These are phyloP conservation scores for Sinosuthora webbiana DNA, from an alignment of 2,113 vertebrate genomes.

Conservation along the genomic window DNA sequence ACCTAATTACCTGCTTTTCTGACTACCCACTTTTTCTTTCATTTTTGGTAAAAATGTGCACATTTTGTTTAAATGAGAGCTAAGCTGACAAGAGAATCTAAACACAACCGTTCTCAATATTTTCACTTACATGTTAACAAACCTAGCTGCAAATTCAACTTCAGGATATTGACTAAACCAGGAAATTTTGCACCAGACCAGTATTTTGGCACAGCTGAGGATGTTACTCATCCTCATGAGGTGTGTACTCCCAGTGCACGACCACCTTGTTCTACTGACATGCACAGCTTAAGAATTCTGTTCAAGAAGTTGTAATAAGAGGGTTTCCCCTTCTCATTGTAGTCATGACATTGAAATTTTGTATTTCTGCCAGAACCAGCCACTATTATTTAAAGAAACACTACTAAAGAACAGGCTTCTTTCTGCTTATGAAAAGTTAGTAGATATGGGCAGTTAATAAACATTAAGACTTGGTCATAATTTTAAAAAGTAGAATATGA, in stretches of 20 bases:
- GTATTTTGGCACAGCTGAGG: not conserved
- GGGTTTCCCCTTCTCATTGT: not conserved
- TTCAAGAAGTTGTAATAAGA: not conserved
- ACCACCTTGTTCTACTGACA: not conserved
- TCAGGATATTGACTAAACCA: not conserved
- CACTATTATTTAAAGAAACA: not conserved
- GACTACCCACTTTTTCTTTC: not conserved
- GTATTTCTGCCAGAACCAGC: not conserved
- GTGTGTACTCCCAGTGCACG: fast-evolving
- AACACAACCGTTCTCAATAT: not conserved
- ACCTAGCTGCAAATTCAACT: not conserved
- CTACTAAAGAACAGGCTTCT: not conserved
- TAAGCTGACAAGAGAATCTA: not conserved
- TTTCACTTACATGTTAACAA: not conserved
- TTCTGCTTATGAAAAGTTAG: not conserved
- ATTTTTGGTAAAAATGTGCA: not conserved
- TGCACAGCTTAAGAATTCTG: not conserved
- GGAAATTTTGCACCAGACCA: not conserved
- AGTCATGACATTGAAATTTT: not conserved
- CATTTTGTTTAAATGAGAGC: not conserved
- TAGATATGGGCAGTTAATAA: not conserved
- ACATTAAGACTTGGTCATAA: not conserved
- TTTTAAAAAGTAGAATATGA: not conserved
- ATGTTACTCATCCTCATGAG: not conserved
- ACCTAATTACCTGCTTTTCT: not conserved